These are phyloP conservation scores for Lepeophtheirus nordmannii DNA, from an alignment of 2,888 invertebrate genomes.

Conservation along the genomic window DNA sequence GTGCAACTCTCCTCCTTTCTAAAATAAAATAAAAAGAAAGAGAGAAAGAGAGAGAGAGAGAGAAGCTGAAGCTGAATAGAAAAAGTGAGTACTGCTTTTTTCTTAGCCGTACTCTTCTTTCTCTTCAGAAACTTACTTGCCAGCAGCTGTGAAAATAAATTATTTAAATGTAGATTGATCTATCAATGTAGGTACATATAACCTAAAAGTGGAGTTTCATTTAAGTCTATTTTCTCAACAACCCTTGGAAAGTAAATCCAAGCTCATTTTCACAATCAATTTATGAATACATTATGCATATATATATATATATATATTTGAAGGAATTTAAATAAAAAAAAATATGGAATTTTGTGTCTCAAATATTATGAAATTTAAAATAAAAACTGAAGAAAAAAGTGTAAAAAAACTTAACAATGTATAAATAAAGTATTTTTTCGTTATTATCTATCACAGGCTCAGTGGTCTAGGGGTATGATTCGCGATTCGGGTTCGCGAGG, in stretches of 20 bases:
- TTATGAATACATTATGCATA: neutral
- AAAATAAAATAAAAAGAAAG: neutral
- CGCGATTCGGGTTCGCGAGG: constrained; percentile 2
- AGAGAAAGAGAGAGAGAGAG: too few species aligned
- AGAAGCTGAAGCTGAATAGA: too few species aligned
- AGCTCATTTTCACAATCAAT: too few species aligned
- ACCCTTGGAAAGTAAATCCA: too few species aligned
- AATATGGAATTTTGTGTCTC: too few species aligned
- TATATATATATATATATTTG: constrained; percentile 2
- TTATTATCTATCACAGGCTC: neutral
- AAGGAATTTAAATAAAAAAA: too few species aligned
- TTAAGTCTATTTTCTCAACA: neutral
- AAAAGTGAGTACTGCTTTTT: too few species aligned
- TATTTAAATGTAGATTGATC: neutral
- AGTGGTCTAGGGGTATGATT: constrained; percentile 7
- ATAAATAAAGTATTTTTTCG: neutral
- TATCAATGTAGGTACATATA: neutral
- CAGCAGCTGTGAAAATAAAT: neutral
- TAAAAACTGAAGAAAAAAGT: too few species aligned
- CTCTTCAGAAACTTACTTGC: too few species aligned
- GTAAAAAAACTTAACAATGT: too few species aligned
- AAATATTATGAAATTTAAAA: too few species aligned
- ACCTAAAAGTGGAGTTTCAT: neutral
- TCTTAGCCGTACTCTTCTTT: too few species aligned
- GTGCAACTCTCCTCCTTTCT: neutral